These are phyloP conservation scores for Dendronephthya gigantea DNA, from an alignment of 64 coral and sea anemone genomes.

Conservation along the genomic window DNA sequence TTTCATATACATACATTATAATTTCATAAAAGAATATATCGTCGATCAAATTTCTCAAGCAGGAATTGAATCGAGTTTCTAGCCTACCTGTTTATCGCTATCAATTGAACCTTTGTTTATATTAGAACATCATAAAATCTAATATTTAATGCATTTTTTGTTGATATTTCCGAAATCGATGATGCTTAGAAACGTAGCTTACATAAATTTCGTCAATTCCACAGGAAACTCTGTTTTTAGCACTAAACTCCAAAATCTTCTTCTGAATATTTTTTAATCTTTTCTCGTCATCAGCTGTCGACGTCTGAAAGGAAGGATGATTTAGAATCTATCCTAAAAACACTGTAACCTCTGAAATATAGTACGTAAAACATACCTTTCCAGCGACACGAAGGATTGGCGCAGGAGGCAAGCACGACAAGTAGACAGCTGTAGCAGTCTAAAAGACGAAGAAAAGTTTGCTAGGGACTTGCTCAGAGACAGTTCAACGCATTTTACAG, in stretches of 20 bases:
- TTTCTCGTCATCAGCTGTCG: slow-evolving; percentile 80
- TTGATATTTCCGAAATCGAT: neutral
- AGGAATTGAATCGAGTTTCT: too few relatives aligned
- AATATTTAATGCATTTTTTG: too few relatives aligned
- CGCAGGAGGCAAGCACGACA: slow-evolving; percentile 57
- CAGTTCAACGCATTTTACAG: too few relatives aligned
- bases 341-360: neutral
- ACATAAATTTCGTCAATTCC: neutral
- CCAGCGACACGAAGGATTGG: slow-evolving; percentile 70
- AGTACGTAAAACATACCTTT: slow-evolving; percentile 44
- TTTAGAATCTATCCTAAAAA: neutral
- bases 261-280: slow-evolving; percentile 83
- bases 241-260: slow-evolving; percentile 79
- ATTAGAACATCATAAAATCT: too few relatives aligned
- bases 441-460: slow-evolving; percentile 29
- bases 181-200: neutral
- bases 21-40: too few relatives aligned
- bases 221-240: slow-evolving; percentile 59
- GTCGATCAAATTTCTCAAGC: too few relatives aligned
- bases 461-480: neutral
- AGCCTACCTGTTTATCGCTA: too few relatives aligned
- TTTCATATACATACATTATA: too few relatives aligned
- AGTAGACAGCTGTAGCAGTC: slow-evolving; percentile 82
- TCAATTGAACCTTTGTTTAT: too few relatives aligned
- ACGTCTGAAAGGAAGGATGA: slow-evolving; percentile 38